These are phyloP conservation scores for Myrmecophaga tridactyla DNA, from an alignment of 2,113 vertebrate genomes.

Conservation along the genomic window DNA sequence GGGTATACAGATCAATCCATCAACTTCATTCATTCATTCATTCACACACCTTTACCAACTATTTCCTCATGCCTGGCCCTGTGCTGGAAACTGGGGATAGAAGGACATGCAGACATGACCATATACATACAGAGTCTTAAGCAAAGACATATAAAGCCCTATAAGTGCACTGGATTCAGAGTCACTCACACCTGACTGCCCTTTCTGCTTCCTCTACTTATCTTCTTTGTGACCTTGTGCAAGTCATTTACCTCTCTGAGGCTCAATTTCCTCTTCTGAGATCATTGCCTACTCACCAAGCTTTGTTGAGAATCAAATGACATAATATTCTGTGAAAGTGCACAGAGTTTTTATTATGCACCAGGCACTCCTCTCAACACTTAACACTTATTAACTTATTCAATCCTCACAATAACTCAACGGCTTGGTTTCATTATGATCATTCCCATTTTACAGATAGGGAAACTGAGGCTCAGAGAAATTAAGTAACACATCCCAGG, in stretches of 20 bases:
- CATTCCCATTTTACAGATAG: background rate
- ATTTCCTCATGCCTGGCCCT: background rate
- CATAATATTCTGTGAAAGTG: background rate
- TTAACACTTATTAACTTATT: background rate
- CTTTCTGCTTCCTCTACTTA: background rate
- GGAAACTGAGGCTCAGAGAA: background rate
- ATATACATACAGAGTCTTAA: background rate
- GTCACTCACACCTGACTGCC: background rate
- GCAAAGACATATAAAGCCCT: background rate
- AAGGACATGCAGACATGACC: background rate
- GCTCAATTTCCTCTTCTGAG: background rate
- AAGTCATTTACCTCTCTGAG: background rate
- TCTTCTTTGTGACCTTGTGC: background rate
- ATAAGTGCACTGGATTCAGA: background rate
- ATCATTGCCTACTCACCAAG: background rate
- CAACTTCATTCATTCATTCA: background rate
- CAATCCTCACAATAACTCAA: background rate
- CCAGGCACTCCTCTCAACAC: background rate
- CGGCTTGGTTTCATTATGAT: background rate
- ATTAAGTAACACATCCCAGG: background rate
- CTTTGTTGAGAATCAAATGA: background rate
- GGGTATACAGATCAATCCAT: background rate
- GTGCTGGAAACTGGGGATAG: background rate
- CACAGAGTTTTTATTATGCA: too few species aligned
- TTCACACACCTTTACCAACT: background rate